Evolutionary conservation across 2,888 invertebrate species (phyloP).

Genomic region (Diaperis boleti): DNA sequence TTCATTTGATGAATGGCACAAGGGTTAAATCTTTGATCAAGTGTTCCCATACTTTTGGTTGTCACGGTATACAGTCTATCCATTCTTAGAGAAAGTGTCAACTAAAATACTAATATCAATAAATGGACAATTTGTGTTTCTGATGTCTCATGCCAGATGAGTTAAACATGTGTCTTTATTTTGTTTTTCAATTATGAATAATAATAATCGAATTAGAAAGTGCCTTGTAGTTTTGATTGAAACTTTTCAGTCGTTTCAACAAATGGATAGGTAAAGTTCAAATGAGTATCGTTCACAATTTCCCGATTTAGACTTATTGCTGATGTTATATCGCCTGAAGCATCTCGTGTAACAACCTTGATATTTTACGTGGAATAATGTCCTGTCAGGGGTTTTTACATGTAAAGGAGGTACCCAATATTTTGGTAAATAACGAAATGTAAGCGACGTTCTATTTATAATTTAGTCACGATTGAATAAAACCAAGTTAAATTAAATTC

Average conservation of each 20-base stretch:
- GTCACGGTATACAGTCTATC: too few species aligned
- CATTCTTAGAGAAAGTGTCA: constrained; percentile 31
- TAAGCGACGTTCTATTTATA: constrained; percentile 10
- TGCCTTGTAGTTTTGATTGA: neutral
- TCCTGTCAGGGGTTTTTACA: constrained; percentile 24
- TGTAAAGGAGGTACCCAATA: constrained; percentile 7
- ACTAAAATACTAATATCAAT: constrained; percentile 20
- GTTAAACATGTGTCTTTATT: neutral
- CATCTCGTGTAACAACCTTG: constrained; percentile 27
- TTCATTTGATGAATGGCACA: too few species aligned
- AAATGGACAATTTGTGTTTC: constrained; percentile 14
- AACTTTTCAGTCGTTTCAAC: constrained; percentile 4
- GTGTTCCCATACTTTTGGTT: too few species aligned
- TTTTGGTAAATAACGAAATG: constrained; percentile 4
- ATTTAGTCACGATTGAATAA: too few species aligned
- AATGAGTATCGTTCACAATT: constrained; percentile 13
- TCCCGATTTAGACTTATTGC: constrained; percentile 10
- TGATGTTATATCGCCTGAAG: neutral
- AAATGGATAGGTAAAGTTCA: constrained; percentile 3
- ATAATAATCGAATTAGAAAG: constrained; percentile 16
- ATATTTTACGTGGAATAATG: constrained; percentile 34
- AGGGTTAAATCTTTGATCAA: too few species aligned
- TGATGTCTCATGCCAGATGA: neutral
- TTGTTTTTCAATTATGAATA: neutral
- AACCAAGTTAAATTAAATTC: too few species aligned